Conservation (phyloP, 2,797 vertebrate genomes). For the Lepidocolaptes lacrymiger region DNA sequence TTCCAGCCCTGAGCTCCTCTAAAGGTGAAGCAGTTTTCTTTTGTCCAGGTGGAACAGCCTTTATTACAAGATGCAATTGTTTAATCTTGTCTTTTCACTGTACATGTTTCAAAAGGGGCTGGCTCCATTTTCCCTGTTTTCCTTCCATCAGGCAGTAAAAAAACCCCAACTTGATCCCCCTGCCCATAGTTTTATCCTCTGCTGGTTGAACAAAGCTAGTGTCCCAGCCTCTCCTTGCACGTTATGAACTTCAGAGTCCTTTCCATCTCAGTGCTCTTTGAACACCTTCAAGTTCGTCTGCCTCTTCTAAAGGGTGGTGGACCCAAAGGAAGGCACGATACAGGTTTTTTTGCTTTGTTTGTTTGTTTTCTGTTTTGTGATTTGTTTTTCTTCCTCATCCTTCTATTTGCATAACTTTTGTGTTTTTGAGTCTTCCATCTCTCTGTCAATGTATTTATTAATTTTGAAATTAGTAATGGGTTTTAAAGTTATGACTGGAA, state of each 20-base stretch:
- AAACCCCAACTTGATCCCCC: not conserved
- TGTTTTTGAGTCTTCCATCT: not conserved
- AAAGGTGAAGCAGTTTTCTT: not conserved
- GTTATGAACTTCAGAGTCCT: not conserved
- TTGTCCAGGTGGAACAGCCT: not conserved
- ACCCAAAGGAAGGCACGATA: not conserved
- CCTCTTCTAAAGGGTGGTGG: not conserved
- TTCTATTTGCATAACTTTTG: not conserved
- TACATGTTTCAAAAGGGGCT: not conserved
- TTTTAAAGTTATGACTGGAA: not conserved
- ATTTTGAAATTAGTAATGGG: not conserved
- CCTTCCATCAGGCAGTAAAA: not conserved
- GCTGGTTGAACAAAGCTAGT: not conserved
- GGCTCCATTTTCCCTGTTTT: not conserved
- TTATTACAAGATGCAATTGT: fast-evolving
- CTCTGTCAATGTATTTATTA: not conserved
- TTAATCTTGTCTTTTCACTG: not conserved
- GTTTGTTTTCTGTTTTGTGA: not conserved
- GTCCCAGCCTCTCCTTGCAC: not conserved
- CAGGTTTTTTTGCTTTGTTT: not conserved
- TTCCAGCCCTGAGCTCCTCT: not conserved
- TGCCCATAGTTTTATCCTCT: not conserved
- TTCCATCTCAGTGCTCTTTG: not conserved
- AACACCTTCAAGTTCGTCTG: not conserved
- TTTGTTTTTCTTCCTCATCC: not conserved